phyloP scores from a whole-genome alignment of 2,888 invertebrate genomes.

The Noctua comes region DNA sequence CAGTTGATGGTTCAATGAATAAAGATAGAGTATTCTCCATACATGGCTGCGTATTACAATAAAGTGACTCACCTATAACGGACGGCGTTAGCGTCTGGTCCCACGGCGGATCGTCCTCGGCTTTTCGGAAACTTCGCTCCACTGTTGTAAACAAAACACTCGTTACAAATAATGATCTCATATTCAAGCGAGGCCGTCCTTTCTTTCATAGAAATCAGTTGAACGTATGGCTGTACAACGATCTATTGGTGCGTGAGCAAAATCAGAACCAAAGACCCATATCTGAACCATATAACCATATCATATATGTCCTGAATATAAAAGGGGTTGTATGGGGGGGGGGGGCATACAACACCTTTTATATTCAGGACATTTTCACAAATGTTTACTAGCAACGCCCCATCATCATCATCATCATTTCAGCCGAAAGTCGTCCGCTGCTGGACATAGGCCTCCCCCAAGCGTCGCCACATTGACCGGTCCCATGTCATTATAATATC shows the following conservation, averaged over 20 bases:
- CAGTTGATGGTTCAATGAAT: slow-evolving; percentile 55
- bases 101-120: slow-evolving; percentile 83
- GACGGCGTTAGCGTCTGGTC: slow-evolving; percentile 77
- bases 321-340: too few relatives aligned
- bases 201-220: background rate
- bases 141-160: slow-evolving; percentile 70
- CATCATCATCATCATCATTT: too few relatives aligned
- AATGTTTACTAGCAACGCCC: too few relatives aligned
- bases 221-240: background rate
- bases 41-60: background rate
- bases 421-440: too few relatives aligned
- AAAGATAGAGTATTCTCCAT: slow-evolving; percentile 17
- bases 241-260: background rate
- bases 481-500: too few relatives aligned
- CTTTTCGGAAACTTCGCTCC: slow-evolving; percentile 84
- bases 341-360: too few relatives aligned
- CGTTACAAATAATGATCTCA: background rate
- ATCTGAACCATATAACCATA: too few relatives aligned
- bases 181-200: background rate
- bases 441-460: too few relatives aligned
- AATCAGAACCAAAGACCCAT: background rate
- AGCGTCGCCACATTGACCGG: too few relatives aligned
- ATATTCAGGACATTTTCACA: too few relatives aligned
- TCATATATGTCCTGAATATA: too few relatives aligned
- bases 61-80: slow-evolving; percentile 71